Conservation (phyloP, 1,140 invertebrate species). For the Drosophila quadrilineata region DNA sequence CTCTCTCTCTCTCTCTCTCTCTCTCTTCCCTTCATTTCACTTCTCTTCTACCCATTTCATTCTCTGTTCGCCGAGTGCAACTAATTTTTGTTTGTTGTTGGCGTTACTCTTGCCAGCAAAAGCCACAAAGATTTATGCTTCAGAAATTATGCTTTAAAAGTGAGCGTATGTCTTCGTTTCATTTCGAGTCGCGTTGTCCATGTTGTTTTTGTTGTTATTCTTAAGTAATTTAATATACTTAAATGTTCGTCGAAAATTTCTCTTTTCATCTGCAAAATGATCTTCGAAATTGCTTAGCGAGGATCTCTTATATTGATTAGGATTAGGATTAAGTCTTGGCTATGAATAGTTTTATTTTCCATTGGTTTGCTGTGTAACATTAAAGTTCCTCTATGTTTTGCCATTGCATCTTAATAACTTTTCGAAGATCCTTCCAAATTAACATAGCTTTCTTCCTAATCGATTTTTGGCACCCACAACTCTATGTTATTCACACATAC, state of each 20-base stretch:
- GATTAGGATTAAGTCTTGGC: too few species aligned
- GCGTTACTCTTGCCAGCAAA: conserved; percentile 50
- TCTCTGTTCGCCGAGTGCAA: conserved; percentile 61
- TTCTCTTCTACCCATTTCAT: background rate
- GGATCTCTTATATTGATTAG: too few species aligned
- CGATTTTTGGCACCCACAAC: too few species aligned
- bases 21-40: background rate
- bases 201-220: conserved; percentile 30
- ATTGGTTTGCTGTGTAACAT: too few species aligned
- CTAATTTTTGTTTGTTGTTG: conserved; percentile 79
- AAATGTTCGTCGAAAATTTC: conserved; percentile 50
- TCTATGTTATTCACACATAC: background rate
- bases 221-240: conserved; percentile 79
- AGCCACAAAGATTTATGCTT: conserved; percentile 72
- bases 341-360: too few species aligned
- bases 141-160: conserved; percentile 76
- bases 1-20: background rate
- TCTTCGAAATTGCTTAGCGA: too few species aligned
- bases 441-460: background rate
- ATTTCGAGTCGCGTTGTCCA: conserved; percentile 9
- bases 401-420: too few species aligned
- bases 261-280: too few species aligned
- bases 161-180: conserved; percentile 54
- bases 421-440: too few species aligned
- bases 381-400: too few species aligned